Conservation (phyloP, 2,113 vertebrate species). For the Manacus vitellinus region DNA sequence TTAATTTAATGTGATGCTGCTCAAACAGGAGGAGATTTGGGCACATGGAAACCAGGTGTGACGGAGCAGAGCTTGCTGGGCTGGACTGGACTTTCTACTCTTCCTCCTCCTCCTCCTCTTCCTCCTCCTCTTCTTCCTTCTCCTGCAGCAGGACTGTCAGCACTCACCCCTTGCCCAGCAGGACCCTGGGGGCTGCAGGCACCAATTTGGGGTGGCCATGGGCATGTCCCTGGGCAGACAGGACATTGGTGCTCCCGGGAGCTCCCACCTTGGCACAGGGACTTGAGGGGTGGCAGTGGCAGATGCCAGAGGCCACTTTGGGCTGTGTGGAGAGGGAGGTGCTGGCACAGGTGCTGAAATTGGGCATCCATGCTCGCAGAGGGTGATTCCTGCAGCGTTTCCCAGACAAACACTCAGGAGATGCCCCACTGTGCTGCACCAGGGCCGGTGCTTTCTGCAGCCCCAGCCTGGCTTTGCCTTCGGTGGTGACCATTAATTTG, state of each 20-base stretch:
- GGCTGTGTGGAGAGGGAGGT: background rate
- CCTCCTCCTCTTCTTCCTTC: too few relatives aligned
- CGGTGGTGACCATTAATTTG: background rate
- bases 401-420: rapidly evolving
- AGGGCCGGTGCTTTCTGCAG: rapidly evolving
- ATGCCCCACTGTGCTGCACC: background rate
- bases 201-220: too few relatives aligned
- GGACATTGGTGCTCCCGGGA: too few relatives aligned
- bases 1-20: background rate
- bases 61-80: background rate
- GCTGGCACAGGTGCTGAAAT: rapidly evolving
- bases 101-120: too few relatives aligned
- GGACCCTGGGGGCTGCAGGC: too few relatives aligned
- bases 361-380: background rate
- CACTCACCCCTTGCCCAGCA: too few relatives aligned
- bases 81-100: background rate
- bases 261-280: too few relatives aligned
- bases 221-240: too few relatives aligned
- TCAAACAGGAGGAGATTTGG: background rate
- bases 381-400: background rate
- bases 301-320: too few relatives aligned
- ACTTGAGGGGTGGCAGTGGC: too few relatives aligned
- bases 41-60: background rate
- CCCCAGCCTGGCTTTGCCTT: background rate
- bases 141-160: too few relatives aligned